These are phyloP conservation scores for Rhinatrema bivittatum DNA, from an alignment of 2,797 vertebrate species.

Conservation along the genomic window DNA sequence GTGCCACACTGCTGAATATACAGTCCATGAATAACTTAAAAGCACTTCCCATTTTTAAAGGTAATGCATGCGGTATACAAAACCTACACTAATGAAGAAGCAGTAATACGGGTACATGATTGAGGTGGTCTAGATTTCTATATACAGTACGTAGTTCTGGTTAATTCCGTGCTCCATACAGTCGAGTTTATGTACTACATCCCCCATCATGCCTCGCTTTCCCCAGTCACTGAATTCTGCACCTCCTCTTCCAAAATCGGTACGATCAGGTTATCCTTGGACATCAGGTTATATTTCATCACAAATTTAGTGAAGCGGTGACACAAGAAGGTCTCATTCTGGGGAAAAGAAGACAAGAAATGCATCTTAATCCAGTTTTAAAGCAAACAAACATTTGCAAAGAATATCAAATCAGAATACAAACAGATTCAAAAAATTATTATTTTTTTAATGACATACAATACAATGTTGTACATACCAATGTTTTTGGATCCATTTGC, in stretches of 20 bases:
- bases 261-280: constrained; percentile 98
- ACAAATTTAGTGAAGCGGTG: constrained; percentile 97
- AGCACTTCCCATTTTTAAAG: constrained; percentile 56
- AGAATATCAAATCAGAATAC: neutral
- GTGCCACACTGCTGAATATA: constrained; percentile 60
- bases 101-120: constrained; percentile 56
- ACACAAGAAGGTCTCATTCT: constrained; percentile 98
- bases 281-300: constrained; percentile 99
- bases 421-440: neutral
- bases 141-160: constrained; percentile 59
- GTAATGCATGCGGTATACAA: constrained; percentile 61
- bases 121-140: constrained; percentile 65
- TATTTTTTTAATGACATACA: neutral
- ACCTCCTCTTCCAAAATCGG: constrained; percentile 96
- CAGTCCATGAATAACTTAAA: constrained; percentile 66
- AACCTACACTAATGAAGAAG: constrained; percentile 55
- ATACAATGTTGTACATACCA: neutral
- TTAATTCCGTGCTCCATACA: constrained; percentile 41
- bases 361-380: too few relatives aligned
- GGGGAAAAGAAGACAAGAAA: constrained; percentile 15
- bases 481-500: too few relatives aligned
- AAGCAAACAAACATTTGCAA: too few relatives aligned
- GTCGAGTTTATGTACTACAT: constrained; percentile 15
- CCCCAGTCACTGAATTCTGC: constrained; percentile 72
- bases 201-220: constrained; percentile 84